phyloP scores from a whole-genome alignment of 2,797 vertebrate genomes.

The Pelobates cultripes region DNA sequence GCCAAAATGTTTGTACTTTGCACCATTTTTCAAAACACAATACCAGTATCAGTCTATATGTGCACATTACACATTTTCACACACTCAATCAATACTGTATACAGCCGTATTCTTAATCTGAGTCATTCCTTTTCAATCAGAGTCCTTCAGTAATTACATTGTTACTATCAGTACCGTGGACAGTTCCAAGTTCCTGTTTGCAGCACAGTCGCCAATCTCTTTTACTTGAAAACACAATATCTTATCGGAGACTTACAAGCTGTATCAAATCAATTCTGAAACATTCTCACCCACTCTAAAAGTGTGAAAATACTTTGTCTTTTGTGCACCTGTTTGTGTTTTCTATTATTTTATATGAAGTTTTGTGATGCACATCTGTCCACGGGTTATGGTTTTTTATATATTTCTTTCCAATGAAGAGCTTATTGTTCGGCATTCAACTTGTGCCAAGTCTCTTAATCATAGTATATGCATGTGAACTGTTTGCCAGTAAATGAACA shows the following conservation, averaged over 20 bases:
- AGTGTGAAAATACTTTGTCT: neutral
- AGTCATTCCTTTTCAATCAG: constrained; percentile 11
- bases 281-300: neutral
- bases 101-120: neutral
- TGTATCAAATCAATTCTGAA: constrained; percentile 12
- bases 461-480: no score
- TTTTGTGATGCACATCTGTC: neutral
- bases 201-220: neutral
- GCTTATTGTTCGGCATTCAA: no score
- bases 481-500: no score
- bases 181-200: neutral
- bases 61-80: no score
- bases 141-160: neutral
- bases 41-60: no score
- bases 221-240: constrained; percentile 1
- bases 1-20: no score
- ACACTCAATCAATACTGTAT: neutral
- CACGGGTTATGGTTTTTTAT: neutral
- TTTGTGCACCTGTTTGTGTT: neutral
- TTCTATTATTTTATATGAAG: neutral
- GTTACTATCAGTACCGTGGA: constrained; percentile 22
- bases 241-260: neutral
- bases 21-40: no score
- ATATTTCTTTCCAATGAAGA: no score
- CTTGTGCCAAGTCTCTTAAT: no score